Percentiles rank a stretch among this genome's conserved stretches.
phyloP scores from a whole-genome alignment of 2,797 vertebrate species.

The Gallinago solitaria region DNA sequence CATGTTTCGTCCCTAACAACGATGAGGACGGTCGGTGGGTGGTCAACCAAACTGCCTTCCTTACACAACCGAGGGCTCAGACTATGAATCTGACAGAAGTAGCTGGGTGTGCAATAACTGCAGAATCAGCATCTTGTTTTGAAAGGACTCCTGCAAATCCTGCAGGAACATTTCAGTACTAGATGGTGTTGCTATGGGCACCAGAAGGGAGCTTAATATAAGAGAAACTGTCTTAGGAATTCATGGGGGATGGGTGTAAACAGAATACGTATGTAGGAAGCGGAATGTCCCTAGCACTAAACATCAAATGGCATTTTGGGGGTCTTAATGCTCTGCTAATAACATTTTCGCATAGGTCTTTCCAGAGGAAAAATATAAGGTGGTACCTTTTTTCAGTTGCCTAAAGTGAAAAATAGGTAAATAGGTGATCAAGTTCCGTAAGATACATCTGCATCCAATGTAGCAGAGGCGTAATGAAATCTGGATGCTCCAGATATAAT shows the following conservation, averaged over 20 bases:
- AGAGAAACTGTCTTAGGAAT: constrained; percentile 51
- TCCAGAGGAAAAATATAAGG: background rate
- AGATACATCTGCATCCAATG: background rate
- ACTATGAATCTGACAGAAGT: constrained; percentile 26
- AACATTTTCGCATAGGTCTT: background rate
- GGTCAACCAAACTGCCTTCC: background rate
- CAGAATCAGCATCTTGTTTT: constrained; percentile 71
- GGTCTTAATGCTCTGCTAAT: background rate
- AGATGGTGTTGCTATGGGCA: constrained; percentile 74
- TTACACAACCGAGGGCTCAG: background rate
- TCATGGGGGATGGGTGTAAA: constrained; percentile 53
- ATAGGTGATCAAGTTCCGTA: background rate
- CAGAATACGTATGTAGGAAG: background rate
- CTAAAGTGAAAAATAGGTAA: background rate
- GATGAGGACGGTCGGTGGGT: background rate
- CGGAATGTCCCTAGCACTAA: background rate
- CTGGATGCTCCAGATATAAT: background rate
- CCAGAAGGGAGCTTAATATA: constrained; percentile 56
- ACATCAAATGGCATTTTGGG: background rate
- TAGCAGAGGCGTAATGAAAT: background rate
- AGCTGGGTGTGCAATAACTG: constrained; percentile 54
- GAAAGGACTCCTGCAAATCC: constrained; percentile 62
- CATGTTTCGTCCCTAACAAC: background rate
- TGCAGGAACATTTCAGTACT: constrained; percentile 66
- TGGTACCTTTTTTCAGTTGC: background rate